Conservation (phyloP, 2,888 invertebrate genomes). For the Thymelicus lineola region DNA sequence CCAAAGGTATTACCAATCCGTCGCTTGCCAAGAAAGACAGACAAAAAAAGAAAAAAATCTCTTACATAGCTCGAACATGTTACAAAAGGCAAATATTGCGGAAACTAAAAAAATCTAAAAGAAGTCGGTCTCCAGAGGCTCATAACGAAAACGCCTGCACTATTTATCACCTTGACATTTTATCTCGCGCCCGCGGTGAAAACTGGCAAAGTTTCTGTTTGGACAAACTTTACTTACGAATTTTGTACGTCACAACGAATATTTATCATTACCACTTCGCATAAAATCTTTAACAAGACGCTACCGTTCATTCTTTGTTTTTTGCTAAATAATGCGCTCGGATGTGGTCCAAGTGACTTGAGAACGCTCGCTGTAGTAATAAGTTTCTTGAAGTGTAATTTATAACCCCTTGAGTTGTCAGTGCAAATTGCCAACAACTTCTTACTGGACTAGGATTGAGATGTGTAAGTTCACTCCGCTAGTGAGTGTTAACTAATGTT, state of each 20-base stretch:
- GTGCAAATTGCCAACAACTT: too few relatives aligned
- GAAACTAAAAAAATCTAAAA: slow-evolving; percentile 19
- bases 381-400: neutral
- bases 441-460: too few relatives aligned
- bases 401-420: neutral
- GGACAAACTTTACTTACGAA: slow-evolving; percentile 17
- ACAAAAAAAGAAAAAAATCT: too few relatives aligned
- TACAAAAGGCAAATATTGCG: neutral
- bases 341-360: neutral
- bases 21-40: too few relatives aligned
- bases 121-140: slow-evolving; percentile 22
- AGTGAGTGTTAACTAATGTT: too few relatives aligned
- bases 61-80: too few relatives aligned
- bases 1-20: too few relatives aligned
- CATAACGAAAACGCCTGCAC: slow-evolving; percentile 31
- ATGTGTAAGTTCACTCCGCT: too few relatives aligned
- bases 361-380: neutral
- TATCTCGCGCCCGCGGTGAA: slow-evolving; percentile 28
- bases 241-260: slow-evolving; percentile 22
- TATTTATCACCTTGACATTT: slow-evolving; percentile 36
- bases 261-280: slow-evolving; percentile 29
- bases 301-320: neutral
- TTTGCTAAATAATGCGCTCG: neutral
- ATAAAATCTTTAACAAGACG: slow-evolving; percentile 14
- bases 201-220: slow-evolving; percentile 28